Percentiles rank a stretch among this genome's conserved stretches.
phyloP scores from a whole-genome alignment of 1,140 invertebrate species.

The Cherax destructor region DNA sequence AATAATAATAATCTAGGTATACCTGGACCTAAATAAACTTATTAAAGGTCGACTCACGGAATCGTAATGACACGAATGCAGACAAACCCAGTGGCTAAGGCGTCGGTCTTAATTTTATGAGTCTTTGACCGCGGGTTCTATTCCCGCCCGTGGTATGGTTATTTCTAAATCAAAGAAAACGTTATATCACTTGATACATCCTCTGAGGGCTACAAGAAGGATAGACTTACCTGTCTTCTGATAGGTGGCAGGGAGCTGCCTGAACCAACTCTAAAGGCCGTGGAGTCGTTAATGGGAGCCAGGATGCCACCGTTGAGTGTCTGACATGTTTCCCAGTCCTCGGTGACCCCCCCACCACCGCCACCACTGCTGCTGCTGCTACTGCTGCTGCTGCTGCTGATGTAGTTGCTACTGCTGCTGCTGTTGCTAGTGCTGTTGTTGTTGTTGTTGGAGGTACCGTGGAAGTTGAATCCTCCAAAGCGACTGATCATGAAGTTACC shows the following conservation, averaged over 20 bases:
- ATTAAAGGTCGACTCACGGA: too few relatives aligned
- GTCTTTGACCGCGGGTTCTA: too few relatives aligned
- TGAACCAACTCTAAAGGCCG: slow-evolving; percentile 32
- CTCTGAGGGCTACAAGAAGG: neutral
- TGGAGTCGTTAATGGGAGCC: neutral
- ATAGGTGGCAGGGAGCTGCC: slow-evolving; percentile 55
- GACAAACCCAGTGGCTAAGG: too few relatives aligned
- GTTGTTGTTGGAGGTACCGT: slow-evolving; percentile 39
- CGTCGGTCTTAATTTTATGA: too few relatives aligned
- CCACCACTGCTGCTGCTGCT: neutral
- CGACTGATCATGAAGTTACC: slow-evolving; percentile 60
- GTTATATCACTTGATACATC: neutral
- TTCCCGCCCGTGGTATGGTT: too few relatives aligned
- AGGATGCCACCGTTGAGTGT: neutral
- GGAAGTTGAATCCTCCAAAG: slow-evolving; percentile 40
- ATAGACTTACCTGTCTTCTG: slow-evolving; percentile 24
- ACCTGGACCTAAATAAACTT: neutral
- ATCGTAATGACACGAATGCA: too few relatives aligned
- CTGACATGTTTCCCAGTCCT: neutral
- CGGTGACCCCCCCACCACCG: neutral
- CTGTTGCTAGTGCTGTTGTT: slow-evolving; percentile 27
- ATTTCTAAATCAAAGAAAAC: too few relatives aligned
- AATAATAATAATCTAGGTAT: too few relatives aligned
- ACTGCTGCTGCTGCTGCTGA: slow-evolving; percentile 4
- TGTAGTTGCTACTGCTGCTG: slow-evolving; percentile 8